A percentile compares a stretch with the other conserved stretches of the same genome.
Evolutionary conservation across 1,140 invertebrate species (phyloP).

Genomic region (Temnothorax nylanderi): DNA sequence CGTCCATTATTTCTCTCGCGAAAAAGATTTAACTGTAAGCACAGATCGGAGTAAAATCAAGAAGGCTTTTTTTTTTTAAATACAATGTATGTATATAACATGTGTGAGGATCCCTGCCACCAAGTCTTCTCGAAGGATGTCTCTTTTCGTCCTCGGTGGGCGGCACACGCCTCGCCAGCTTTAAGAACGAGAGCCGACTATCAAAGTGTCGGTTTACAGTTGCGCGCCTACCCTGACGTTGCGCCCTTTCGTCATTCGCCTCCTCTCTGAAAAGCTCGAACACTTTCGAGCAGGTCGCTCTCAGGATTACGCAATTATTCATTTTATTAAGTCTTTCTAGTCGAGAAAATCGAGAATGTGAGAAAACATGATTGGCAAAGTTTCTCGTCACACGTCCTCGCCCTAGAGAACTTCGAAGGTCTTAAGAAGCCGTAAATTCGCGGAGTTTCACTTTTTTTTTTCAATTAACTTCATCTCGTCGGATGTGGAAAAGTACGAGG

Average conservation of each 20-base stretch:
- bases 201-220: constrained; percentile 73
- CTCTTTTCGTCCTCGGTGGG: constrained; percentile 74
- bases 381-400: constrained; percentile 11
- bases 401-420: background rate
- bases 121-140: constrained; percentile 65
- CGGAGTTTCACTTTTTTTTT: constrained; percentile 24
- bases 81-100: background rate
- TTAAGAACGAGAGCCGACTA: constrained; percentile 62
- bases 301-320: constrained; percentile 19
- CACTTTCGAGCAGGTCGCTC: background rate
- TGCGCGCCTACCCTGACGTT: constrained; percentile 60
- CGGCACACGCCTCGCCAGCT: constrained; percentile 64
- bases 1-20: background rate
- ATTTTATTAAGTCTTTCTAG: constrained; percentile 22
- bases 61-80: background rate
- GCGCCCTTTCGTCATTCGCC: constrained; percentile 49
- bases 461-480: constrained; percentile 51
- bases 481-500: constrained; percentile 40
- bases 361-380: constrained; percentile 15
- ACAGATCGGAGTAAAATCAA: background rate
- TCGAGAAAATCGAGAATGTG: background rate
- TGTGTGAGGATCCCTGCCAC: constrained; percentile 67
- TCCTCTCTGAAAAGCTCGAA: background rate
- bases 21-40: constrained; percentile 15
- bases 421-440: constrained; percentile 40